Evolutionary conservation across 2,113 vertebrate species (phyloP), one percentile per base, ranked within the genome.

Genomic region (Malaclemys terrapin): DNA sequence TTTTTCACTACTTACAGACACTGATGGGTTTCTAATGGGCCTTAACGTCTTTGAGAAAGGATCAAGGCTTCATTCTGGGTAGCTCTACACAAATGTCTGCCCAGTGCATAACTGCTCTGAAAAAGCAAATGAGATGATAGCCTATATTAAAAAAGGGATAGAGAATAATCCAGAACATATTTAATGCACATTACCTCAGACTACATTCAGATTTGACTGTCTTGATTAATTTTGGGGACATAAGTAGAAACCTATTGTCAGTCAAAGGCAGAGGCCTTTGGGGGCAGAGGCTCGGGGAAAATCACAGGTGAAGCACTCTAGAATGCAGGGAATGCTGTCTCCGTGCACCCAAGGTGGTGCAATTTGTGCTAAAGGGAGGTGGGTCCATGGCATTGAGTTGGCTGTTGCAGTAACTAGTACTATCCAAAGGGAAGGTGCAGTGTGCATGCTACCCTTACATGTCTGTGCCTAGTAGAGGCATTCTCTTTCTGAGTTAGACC

Each of bases 391-490:
- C 62, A 72, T 17, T 72, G 65, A 72, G 16, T 2, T 20, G 17
- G 65, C 65, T 35, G 65, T n/a, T 17, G 35, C 31, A 72, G 29
- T 47, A 56, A 17, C 52, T 89, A 10, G 17, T 89, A 42, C 5
- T 65, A 50, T 82, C 49, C 49, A 57, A 72, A n/a, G 62, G 56
- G 22, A 75, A 1, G 56, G 42, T 29, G 22, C 81, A 56, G 42
- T 80, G 24, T 0, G 0, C 20, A 9, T 72, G 17, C 65, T n/a
- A 29, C 14, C 65, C 8, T 72, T 38, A n/a, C 7, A 14, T 72
- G 16, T 35, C 8, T 19, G 38, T 29, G 57, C 27, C 27, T 59
- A 29, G 27, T 29, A 59, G 27, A 59, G 11, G 27, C 57, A 31
- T 5, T 59, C 27, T 59, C 27, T 11, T 27, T 27, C 57, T 59